Evolutionary conservation across 2,797 vertebrate species (phyloP).

Genomic region (Poeciliopsis turneri): DNA sequence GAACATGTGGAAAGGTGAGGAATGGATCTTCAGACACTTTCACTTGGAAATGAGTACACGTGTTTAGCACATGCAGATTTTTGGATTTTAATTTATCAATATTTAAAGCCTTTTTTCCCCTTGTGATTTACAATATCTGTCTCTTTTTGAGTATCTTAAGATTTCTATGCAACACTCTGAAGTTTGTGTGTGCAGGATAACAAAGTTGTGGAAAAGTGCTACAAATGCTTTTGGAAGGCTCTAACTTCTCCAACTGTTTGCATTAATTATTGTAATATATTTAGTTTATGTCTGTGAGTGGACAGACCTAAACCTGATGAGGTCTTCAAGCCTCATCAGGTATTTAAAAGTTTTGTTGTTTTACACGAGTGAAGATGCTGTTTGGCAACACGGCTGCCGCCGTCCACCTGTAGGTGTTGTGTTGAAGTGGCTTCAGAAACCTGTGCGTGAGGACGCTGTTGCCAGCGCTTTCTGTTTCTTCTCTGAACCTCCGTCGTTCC

Average conservation of each 20-base stretch:
- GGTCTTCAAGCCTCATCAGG: not conserved
- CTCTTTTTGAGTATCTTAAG: not conserved
- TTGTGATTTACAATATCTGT: not conserved
- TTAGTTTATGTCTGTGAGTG: conserved; percentile 2
- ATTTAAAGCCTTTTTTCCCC: not conserved
- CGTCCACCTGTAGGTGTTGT: conserved; percentile 55
- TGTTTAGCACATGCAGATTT: not conserved
- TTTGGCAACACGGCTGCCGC: not conserved
- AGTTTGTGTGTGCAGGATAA: not conserved
- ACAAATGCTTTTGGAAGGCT: not conserved
- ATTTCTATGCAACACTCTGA: not conserved
- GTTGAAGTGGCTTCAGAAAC: conserved; percentile 52
- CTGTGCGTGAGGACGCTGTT: conserved; percentile 16
- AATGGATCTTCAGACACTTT: not conserved
- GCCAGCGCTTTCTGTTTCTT: conserved; percentile 21
- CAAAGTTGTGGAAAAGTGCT: not conserved
- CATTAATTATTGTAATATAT: conserved; percentile 24
- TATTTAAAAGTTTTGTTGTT: not conserved
- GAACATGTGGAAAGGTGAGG: not conserved
- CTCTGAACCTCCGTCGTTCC: conserved; percentile 60
- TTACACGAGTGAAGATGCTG: not conserved
- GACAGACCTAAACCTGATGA: not conserved
- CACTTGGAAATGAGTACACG: not conserved
- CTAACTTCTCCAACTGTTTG: not conserved
- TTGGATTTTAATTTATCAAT: not conserved